Evolutionary conservation across 2,113 vertebrate genomes (phyloP).

Genomic region (Phycodurus eques): DNA sequence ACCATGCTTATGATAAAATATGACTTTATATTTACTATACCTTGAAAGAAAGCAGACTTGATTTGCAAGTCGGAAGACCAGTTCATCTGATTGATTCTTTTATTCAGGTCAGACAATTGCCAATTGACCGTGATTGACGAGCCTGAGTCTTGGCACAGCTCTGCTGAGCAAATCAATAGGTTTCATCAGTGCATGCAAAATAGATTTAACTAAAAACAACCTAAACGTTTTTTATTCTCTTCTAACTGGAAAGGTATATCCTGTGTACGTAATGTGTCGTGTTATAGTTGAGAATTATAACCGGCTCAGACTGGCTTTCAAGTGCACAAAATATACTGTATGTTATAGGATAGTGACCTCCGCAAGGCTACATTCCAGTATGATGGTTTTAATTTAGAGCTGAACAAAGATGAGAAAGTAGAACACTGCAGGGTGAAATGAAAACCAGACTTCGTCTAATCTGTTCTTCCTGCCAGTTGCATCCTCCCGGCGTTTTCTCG

Average conservation of each 20-base stretch:
- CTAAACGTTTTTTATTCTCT: not conserved
- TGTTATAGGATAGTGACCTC: slow-evolving; percentile 5
- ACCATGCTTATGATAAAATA: not conserved
- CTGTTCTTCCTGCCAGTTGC: slow-evolving; percentile 20
- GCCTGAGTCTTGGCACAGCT: not conserved
- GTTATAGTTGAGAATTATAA: not conserved
- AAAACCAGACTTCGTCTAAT: slow-evolving; percentile 17
- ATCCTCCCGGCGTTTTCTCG: not conserved
- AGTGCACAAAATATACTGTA: not conserved
- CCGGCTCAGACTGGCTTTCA: not conserved
- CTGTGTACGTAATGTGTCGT: not conserved
- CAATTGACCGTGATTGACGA: not conserved
- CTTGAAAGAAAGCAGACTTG: not conserved
- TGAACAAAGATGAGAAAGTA: slow-evolving; percentile 37
- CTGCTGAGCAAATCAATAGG: not conserved
- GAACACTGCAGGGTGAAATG: slow-evolving; percentile 50
- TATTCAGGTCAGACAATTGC: not conserved
- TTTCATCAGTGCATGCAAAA: not conserved
- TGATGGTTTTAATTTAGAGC: slow-evolving; percentile 30
- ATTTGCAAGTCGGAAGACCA: not conserved
- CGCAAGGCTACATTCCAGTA: slow-evolving; percentile 13
- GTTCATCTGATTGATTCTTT: not conserved
- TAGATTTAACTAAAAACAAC: not conserved
- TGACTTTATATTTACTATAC: not conserved
- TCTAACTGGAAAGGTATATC: not conserved